Evolutionary conservation across 1,140 invertebrate species (phyloP).

Genomic region (Nephila pilipes): DNA sequence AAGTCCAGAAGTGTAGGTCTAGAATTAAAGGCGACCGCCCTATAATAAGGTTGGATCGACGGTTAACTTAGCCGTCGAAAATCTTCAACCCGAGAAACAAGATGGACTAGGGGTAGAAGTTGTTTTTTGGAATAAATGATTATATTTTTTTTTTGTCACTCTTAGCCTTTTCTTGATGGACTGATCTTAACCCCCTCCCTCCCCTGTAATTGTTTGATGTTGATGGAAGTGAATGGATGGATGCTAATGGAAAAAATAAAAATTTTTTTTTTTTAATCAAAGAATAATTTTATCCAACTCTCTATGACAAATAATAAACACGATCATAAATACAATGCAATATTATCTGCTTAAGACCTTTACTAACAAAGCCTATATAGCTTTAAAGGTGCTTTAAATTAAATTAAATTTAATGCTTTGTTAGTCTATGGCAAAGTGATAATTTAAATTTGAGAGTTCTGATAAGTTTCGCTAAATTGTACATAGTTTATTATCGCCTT

Average conservation of each 20-base stretch:
- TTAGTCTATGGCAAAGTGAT: too few relatives aligned
- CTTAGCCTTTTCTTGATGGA: neutral
- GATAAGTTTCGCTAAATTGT: too few relatives aligned
- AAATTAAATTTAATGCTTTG: too few relatives aligned
- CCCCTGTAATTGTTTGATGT: neutral
- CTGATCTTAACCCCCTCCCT: neutral
- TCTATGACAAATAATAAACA: too few relatives aligned
- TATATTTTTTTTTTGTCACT: neutral
- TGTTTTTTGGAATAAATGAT: neutral
- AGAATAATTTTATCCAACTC: too few relatives aligned
- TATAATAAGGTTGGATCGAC: neutral
- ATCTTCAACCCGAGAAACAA: conserved; percentile 40
- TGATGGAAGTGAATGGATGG: neutral
- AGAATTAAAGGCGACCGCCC: conserved; percentile 51
- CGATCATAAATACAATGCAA: too few relatives aligned
- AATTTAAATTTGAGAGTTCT: too few relatives aligned
- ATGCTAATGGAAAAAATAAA: neutral
- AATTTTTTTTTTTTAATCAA: too few relatives aligned
- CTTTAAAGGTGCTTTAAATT: too few relatives aligned
- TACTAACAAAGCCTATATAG: too few relatives aligned
- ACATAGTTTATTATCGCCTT: too few relatives aligned
- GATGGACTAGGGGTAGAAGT: neutral
- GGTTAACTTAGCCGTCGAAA: conserved; percentile 34
- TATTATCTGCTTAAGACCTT: too few relatives aligned
- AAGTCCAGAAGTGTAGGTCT: neutral